Conservation (phyloP, 2,888 invertebrate species). For the Apoda limacodes region DNA sequence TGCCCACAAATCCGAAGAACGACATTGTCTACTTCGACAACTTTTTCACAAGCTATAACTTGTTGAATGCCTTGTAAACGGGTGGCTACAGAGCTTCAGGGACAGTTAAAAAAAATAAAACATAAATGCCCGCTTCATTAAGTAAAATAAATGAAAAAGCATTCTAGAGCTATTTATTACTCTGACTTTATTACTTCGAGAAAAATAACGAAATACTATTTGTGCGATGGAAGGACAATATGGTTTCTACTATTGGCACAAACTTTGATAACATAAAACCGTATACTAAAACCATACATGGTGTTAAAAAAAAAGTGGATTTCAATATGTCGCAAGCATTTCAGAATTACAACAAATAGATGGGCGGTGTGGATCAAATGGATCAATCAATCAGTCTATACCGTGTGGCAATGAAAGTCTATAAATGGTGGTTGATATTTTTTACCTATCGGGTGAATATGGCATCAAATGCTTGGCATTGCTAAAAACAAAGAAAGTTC, state of each 20-base stretch:
- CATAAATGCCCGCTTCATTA: slow-evolving; percentile 20
- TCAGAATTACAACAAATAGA: slow-evolving; percentile 20
- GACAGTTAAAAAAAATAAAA: slow-evolving; percentile 21
- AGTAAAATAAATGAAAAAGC: slow-evolving; percentile 22
- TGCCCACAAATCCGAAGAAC: slow-evolving; percentile 14
- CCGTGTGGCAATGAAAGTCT: slow-evolving; percentile 16
- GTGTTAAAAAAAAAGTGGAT: slow-evolving; percentile 19
- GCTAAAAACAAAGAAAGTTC: background rate
- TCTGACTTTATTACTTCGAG: slow-evolving; percentile 22
- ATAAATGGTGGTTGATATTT: slow-evolving; percentile 24
- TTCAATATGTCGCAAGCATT: slow-evolving; percentile 20
- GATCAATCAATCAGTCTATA: slow-evolving; percentile 21
- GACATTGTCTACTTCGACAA: slow-evolving; percentile 19
- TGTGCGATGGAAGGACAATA: slow-evolving; percentile 24
- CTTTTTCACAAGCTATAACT: slow-evolving; percentile 19
- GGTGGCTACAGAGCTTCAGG: slow-evolving; percentile 18
- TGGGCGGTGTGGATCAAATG: slow-evolving; percentile 23
- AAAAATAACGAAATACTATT: slow-evolving; percentile 20
- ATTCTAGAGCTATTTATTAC: slow-evolving; percentile 20
- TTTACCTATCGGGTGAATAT: slow-evolving; percentile 22
- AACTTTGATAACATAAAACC: slow-evolving; percentile 21
- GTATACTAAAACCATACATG: slow-evolving; percentile 21
- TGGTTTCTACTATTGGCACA: slow-evolving; percentile 20
- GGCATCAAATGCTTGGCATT: slow-evolving; percentile 22
- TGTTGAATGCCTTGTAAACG: slow-evolving; percentile 15